Conservation (phyloP, 2,113 vertebrate species). For the Oreotrochilus melanogaster region DNA sequence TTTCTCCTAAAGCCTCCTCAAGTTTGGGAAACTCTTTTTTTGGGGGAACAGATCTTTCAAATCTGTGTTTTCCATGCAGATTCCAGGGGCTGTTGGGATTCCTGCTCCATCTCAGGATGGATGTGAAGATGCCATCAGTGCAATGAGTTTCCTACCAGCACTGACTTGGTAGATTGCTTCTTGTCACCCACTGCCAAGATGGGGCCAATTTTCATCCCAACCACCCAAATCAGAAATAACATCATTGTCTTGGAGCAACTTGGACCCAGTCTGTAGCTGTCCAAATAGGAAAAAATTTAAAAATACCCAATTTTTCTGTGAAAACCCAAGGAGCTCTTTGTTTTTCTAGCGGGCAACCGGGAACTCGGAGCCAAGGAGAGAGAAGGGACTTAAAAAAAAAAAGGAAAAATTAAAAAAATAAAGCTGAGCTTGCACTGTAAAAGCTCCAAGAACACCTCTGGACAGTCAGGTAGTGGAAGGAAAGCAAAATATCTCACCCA, state of each 20-base stretch:
- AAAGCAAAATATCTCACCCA: conserved; percentile 77
- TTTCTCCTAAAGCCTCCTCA: not conserved
- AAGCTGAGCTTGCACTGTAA: not conserved
- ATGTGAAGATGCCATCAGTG: too few species aligned
- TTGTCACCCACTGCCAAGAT: not conserved
- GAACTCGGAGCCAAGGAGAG: not conserved
- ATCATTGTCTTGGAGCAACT: not conserved
- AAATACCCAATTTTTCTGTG: not conserved
- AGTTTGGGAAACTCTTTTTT: not conserved
- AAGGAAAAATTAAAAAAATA: not conserved
- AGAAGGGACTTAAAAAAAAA: not conserved
- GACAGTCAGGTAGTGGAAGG: not conserved
- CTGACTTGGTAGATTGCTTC: not conserved
- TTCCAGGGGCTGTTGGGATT: not conserved
- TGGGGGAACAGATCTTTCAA: not conserved
- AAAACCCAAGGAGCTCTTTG: not conserved
- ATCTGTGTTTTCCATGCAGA: not conserved
- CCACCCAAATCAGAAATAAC: not conserved
- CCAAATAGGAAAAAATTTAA: not conserved
- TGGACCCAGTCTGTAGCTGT: not conserved
- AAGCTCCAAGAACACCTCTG: not conserved
- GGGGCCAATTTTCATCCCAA: not conserved
- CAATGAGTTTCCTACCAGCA: not conserved
- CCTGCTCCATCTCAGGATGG: not conserved
- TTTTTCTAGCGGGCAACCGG: rapidly evolving